Base-by-base conservation (phyloP, 2,888 invertebrate genomes). In the Hedychridium roseum region DNA sequence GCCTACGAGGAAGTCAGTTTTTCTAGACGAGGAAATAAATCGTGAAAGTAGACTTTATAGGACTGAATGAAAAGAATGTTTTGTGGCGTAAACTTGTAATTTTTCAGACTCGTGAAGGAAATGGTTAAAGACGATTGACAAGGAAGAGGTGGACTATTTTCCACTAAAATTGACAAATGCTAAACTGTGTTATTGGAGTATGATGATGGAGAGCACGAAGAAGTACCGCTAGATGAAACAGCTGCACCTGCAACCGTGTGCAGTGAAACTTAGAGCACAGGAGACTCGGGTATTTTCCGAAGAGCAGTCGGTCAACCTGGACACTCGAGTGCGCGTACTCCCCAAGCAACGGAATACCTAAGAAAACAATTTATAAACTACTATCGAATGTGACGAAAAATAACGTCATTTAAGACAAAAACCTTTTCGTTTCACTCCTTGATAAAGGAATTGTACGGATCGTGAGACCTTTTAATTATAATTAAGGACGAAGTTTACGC, bases 161-260 rank as follows among this genome's bases (percentile, higher is more conserved):
- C 3, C 12, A 18, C 35, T 32, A 15, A n/a, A 28, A 14, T 28
- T 32, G 15, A 9, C 35, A n/a, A 6, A 16, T 9, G 17, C n/a
- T 16, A 16, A 3, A 16, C 14, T 15, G 16, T n/a, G 14, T n/a
- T 12, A n/a, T 16, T 7, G 7, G 20, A 9, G 35, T 16, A 26
- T 21, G 12, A 37, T 37, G 11, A 18, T 26, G 37, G 21, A 21
- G 12, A 23, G 9, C 23, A 9, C 14, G 12, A 17, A 12, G 11
- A 17, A 40, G 37, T 47, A 18, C 47, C 47, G 47, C 42, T 47
- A 47, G 42, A 47, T 26, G 32, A 18, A 39, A 30, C 27, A 32
- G 11, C 36, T 11, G 28, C 14, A 26, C 21, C 27, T 3, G 34
- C 42, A n/a, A 18, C 17, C 14, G n/a, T 12, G 17, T 6, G 14